These are phyloP conservation scores for Heteractis magnifica DNA, from an alignment of 92 coral and sea anemone genomes.

Conservation along the genomic window DNA sequence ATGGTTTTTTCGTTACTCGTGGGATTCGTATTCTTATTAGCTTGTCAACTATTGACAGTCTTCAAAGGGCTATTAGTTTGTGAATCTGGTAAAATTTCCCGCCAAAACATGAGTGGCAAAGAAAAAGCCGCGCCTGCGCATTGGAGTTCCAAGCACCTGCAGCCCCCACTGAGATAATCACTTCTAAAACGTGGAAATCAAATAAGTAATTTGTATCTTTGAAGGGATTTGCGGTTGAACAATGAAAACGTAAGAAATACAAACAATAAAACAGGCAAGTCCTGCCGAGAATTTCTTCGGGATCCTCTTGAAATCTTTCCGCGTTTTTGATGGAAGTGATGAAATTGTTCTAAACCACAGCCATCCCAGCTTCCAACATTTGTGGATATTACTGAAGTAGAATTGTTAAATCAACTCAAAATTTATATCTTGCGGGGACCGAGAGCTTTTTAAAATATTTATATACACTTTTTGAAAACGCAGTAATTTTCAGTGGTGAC, in stretches of 20 bases:
- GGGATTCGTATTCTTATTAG: not conserved
- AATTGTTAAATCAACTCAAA: no score
- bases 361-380: no score
- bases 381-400: no score
- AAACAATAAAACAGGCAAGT: not conserved
- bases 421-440: no score
- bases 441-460: no score
- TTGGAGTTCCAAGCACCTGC: conserved; percentile 11
- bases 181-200: not conserved
- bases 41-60: not conserved
- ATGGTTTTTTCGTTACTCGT: not conserved
- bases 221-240: conserved; percentile 1
- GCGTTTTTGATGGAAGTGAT: no score
- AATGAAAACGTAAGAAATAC: not conserved
- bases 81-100: not conserved
- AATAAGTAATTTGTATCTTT: not conserved
- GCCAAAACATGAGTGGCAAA: not conserved
- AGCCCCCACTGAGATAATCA: conserved; percentile 12
- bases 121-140: not conserved
- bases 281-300: not conserved
- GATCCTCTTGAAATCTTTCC: not conserved
- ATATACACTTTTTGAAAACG: no score
- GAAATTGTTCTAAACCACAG: no score
- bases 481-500: no score
- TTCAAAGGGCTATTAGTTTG: not conserved